Evolutionary conservation across 2,113 vertebrate species (phyloP), one percentile per base, ranked within the genome.

Genomic region (Oreocharis arfaki): DNA sequence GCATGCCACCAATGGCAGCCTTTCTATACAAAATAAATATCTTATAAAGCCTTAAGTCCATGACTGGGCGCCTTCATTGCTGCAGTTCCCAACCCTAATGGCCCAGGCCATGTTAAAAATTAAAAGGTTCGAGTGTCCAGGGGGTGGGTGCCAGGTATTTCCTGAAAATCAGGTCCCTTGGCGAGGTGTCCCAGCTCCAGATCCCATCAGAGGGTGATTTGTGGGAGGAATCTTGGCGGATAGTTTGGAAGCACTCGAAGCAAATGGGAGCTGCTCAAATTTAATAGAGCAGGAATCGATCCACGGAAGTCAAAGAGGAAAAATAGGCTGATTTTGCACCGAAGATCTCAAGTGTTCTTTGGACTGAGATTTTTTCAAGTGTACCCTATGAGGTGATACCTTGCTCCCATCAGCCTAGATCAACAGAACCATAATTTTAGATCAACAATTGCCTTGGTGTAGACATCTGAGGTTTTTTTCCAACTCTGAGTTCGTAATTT

Each of bases 271-370:
- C 44, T 71, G 44, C 56, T 95, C 21, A 10, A 9, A 61, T 49
- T 26, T 7, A 68, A 83, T 2, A 19, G n/a, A 53, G 39, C 26
- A 78, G 64, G 42, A 89, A 64, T 3, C 46, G 77, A 90, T 59
- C 80, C 22, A 10, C 24, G 37, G 59, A 7, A 73, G 52, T 24
- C 52, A 57, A 44, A 59, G 24, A 28, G 30, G 26, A 50, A 63
- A 78, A 89, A 42, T 0, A 6, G 28, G 46, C 26, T 39, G 55
- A 30, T 64, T 71, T 64, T 46, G 10, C 63, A 46, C 14, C 2
- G 1, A 46, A 39, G 55, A 42, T 14, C 17, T 56, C 5, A 1
- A 64, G 53, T 0, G 0, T 1, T 68, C n/a, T 91, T 79, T 24
- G 19, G 28, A 7, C 47, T 46, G 13, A 83, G 46, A 13, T 46